A percentile compares a stretch with the other conserved stretches of the same genome.
These are phyloP conservation scores for Eubasilissa splendida DNA, from an alignment of 2,888 invertebrate genomes.

Conservation along the genomic window DNA sequence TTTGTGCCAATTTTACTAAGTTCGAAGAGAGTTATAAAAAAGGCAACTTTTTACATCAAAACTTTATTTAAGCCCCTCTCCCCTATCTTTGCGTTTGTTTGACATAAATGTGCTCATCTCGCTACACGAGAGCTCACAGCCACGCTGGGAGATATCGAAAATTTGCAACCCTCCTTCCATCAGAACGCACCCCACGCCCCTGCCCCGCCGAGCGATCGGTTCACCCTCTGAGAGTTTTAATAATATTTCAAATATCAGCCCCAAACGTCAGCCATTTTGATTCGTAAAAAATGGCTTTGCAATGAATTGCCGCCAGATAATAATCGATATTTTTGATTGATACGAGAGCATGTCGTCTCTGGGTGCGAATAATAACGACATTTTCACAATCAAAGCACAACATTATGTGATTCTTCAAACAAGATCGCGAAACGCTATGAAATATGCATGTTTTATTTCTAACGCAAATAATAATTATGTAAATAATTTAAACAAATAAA, in stretches of 20 bases:
- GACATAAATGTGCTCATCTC: constrained; percentile 58
- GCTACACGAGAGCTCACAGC: constrained; percentile 32
- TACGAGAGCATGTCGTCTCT: not conserved
- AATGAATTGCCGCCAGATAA: constrained; percentile 35
- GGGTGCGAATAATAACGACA: too few species aligned
- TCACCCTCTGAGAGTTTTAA: constrained; percentile 27
- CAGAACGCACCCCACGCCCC: constrained; percentile 17
- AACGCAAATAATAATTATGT: too few species aligned
- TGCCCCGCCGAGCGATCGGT: constrained; percentile 3
- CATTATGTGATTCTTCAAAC: too few species aligned
- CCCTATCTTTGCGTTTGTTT: constrained; percentile 57
- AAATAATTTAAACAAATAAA: too few species aligned
- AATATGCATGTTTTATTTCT: too few species aligned
- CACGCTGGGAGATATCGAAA: constrained; percentile 51
- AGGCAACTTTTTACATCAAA: constrained; percentile 73
- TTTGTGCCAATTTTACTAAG: constrained; percentile 57
- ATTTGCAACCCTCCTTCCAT: constrained; percentile 43
- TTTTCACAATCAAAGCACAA: too few species aligned
- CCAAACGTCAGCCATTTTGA: constrained; percentile 36
- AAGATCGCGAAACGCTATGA: too few species aligned
- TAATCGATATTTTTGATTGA: constrained; percentile 24
- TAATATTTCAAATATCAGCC: constrained; percentile 37
- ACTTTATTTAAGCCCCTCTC: constrained; percentile 65
- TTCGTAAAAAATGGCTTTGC: constrained; percentile 32
- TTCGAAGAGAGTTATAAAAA: constrained; percentile 64